phyloP scores from a whole-genome alignment of 2,888 invertebrate genomes.

The Apamea anceps region DNA sequence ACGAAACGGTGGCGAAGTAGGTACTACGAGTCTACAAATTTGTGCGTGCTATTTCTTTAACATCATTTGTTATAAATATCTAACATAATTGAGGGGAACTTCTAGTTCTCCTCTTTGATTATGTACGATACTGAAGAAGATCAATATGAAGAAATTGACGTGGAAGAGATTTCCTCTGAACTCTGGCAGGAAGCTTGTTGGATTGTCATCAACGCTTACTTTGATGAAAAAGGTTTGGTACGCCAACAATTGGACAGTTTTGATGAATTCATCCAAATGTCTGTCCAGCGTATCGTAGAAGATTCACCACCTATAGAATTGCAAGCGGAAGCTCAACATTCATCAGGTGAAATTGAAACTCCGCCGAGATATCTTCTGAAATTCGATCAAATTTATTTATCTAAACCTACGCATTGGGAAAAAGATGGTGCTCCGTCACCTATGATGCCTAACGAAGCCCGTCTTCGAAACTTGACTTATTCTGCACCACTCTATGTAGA shows the following conservation, averaged over 20 bases:
- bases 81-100: conserved; percentile 54
- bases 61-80: not conserved
- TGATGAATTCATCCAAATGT: conserved; percentile 99
- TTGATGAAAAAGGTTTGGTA: conserved; percentile 99
- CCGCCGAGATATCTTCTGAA: conserved; percentile 98
- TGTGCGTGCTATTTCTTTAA: not conserved
- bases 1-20: not conserved
- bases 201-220: conserved; percentile 99
- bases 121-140: conserved; percentile 90
- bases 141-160: conserved; percentile 95
- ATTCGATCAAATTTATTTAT: conserved; percentile 99
- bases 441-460: conserved; percentile 99
- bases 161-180: conserved; percentile 99
- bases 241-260: conserved; percentile 99
- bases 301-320: conserved; percentile 99
- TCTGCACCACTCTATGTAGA: conserved; percentile 99
- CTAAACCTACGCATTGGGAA: conserved; percentile 99
- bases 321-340: conserved; percentile 99
- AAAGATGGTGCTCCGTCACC: conserved; percentile 99
- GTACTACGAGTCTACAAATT: conserved; percentile 5
- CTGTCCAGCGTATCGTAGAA: conserved; percentile 99
- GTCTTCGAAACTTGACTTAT: conserved; percentile 98
- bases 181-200: conserved; percentile 99
- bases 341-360: conserved; percentile 97
- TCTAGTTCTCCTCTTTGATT: conserved; percentile 56